Conservation (phyloP, 2,113 vertebrate species). For the Apus apus region DNA sequence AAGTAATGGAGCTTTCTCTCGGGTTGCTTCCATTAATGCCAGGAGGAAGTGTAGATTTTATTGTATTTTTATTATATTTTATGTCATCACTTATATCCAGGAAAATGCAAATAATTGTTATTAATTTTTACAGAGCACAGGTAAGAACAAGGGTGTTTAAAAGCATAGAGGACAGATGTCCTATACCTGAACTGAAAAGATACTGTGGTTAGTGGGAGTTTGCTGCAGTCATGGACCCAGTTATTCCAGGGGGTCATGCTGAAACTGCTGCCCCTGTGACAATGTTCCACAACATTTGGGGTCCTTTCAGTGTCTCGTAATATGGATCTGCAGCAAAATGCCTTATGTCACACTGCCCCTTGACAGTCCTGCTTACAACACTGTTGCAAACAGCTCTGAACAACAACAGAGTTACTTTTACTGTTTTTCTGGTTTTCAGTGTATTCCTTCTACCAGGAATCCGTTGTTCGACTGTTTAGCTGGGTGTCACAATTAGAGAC, state of each 20-base stretch:
- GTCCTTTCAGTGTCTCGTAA: neutral
- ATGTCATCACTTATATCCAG: neutral
- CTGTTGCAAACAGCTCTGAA: neutral
- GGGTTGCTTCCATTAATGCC: neutral
- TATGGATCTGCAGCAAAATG: neutral
- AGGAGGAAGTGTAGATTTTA: neutral
- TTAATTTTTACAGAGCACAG: neutral
- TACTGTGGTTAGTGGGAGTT: fast-evolving
- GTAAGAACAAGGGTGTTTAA: neutral
- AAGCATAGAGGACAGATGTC: neutral
- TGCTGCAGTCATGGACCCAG: neutral
- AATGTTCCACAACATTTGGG: fast-evolving
- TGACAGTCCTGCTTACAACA: neutral
- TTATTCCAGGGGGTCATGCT: fast-evolving
- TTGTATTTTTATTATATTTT: neutral
- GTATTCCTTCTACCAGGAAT: neutral
- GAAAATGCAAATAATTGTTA: neutral
- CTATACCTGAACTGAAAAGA: neutral
- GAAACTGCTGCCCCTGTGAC: neutral
- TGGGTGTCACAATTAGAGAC: neutral
- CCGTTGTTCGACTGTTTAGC: neutral
- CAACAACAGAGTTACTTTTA: neutral
- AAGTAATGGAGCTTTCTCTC: neutral
- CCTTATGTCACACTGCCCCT: neutral
- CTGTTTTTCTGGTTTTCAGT: fast-evolving